These are phyloP conservation scores for Fulica atra DNA, from an alignment of 2,113 vertebrate genomes.

Conservation along the genomic window DNA sequence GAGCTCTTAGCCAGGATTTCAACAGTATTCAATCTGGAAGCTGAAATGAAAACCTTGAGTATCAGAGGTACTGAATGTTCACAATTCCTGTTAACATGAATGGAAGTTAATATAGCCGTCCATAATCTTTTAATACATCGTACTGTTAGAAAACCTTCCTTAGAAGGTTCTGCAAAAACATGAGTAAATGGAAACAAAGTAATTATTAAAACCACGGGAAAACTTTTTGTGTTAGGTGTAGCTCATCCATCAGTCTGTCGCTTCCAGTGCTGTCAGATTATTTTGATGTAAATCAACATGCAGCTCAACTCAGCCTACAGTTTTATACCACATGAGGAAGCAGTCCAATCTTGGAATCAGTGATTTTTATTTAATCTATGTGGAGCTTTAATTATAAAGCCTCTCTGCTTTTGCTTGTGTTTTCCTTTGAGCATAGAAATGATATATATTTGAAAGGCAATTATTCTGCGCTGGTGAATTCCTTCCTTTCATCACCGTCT, in stretches of 20 bases:
- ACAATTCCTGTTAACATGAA: not conserved
- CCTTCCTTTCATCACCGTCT: not conserved
- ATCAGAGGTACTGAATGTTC: not conserved
- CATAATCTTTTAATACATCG: not conserved
- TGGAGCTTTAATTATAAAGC: not conserved
- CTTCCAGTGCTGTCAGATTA: not conserved
- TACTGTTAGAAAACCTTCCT: not conserved
- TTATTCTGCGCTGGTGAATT: not conserved
- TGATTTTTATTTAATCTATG: not conserved
- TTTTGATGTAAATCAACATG: not conserved
- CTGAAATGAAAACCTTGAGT: not conserved
- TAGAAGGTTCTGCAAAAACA: not conserved
- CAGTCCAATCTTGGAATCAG: not conserved
- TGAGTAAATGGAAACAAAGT: not conserved
- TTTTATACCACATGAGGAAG: not conserved
- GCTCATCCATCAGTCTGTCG: not conserved
- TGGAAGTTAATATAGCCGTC: not conserved
- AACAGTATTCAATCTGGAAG: not conserved
- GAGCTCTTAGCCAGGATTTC: not conserved
- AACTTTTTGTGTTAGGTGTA: not conserved
- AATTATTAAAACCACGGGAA: not conserved
- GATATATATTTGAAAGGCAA: not conserved
- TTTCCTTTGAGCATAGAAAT: not conserved
- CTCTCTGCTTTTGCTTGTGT: not conserved
- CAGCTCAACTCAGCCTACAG: not conserved